Conservation (phyloP, 2,797 vertebrate species). For the Gadopsis marmoratus region DNA sequence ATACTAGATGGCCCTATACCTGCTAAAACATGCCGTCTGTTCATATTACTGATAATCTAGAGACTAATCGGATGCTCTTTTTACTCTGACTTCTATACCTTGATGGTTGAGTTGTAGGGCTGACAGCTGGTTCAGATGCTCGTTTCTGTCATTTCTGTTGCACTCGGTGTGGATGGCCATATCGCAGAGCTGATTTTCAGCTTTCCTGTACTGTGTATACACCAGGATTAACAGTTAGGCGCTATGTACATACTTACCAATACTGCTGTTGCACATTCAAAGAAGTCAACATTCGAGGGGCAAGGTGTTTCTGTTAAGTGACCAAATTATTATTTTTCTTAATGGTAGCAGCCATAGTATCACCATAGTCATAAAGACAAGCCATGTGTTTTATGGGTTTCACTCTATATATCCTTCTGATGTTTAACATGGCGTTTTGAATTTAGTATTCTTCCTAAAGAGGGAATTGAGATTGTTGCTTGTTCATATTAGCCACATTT, state of each 20-base stretch:
- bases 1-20: conserved; percentile 69
- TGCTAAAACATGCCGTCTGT: conserved; percentile 67
- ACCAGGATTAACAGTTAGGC: conserved; percentile 83
- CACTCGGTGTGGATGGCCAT: conserved; percentile 77
- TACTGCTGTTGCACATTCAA: conserved; percentile 91
- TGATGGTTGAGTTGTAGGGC: conserved; percentile 58
- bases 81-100: conserved; percentile 54
- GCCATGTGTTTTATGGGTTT: conserved; percentile 46
- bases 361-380: conserved; percentile 41
- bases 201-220: conserved; percentile 85
- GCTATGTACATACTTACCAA: conserved; percentile 83
- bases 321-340: conserved; percentile 71
- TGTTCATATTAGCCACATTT: conserved; percentile 62
- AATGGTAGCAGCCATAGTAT: conserved; percentile 65
- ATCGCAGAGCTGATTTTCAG: conserved; percentile 85
- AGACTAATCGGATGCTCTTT: conserved; percentile 61
- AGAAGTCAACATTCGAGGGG: conserved; percentile 86
- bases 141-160: conserved; percentile 69
- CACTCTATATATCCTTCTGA: conserved; percentile 44
- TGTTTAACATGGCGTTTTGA: conserved; percentile 27
- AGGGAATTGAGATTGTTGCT: conserved; percentile 41
- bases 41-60: conserved; percentile 66
- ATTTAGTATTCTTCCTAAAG: conserved; percentile 31
- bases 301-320: conserved; percentile 73
- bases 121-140: conserved; percentile 49